Percentiles rank a stretch among this genome's conserved stretches.
These are phyloP conservation scores for Artibeus jamaicensis DNA, from an alignment of 2,797 vertebrate genomes.

Conservation along the genomic window DNA sequence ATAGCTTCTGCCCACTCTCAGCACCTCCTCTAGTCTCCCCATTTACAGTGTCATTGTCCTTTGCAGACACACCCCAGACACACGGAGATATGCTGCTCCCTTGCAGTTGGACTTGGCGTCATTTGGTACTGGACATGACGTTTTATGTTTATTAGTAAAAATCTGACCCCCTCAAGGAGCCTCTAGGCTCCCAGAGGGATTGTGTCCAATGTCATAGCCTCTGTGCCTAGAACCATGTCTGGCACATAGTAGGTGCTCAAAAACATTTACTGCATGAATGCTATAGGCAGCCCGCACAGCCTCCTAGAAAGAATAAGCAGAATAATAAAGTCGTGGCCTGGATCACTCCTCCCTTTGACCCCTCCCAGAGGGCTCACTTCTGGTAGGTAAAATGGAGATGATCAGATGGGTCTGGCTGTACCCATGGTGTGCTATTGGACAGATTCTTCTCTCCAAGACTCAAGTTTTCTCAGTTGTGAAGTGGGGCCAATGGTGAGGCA, in stretches of 20 bases:
- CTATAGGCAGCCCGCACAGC: not conserved
- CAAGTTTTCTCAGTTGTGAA: not conserved
- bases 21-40: not conserved
- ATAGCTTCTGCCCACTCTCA: not conserved
- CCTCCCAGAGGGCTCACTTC: not conserved
- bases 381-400: not conserved
- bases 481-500: not conserved
- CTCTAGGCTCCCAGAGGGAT: not conserved
- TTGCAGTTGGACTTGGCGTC: not conserved
- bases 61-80: not conserved
- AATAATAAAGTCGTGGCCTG: not conserved
- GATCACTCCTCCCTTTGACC: accelerated
- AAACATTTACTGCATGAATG: not conserved
- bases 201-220: not conserved
- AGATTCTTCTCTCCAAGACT: not conserved
- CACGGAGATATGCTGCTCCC: not conserved
- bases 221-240: not conserved
- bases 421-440: not conserved
- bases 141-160: not conserved
- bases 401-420: not conserved
- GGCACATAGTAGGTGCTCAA: not conserved
- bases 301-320: not conserved
- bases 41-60: not conserved
- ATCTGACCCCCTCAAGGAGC: not conserved
- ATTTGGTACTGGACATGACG: not conserved